Evolutionary conservation across 1,140 invertebrate genomes (phyloP).

Genomic region (Tigriopus japonicus): DNA sequence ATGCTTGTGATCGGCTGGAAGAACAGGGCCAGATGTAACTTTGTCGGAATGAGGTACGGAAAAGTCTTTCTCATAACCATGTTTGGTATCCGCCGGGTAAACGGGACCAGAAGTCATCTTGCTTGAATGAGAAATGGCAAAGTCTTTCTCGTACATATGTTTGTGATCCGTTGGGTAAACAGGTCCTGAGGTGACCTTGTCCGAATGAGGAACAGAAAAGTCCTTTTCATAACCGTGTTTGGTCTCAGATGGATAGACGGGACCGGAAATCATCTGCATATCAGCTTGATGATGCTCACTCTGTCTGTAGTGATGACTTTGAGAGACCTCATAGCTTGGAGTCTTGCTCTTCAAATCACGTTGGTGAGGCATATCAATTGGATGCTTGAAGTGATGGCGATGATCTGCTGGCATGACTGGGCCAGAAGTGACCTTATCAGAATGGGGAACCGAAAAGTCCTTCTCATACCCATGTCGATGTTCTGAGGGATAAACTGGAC

Average conservation of each 20-base stretch:
- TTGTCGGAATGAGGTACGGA: background rate
- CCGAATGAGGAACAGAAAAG: background rate
- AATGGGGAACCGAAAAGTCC: slow-evolving; percentile 2
- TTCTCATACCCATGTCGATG: background rate
- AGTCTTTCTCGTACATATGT: slow-evolving; percentile 2
- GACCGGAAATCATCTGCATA: slow-evolving; percentile 3
- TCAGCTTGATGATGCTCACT: slow-evolving; percentile 8
- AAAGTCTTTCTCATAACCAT: slow-evolving; percentile 6
- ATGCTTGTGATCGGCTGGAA: slow-evolving; percentile 6
- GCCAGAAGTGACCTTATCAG: background rate
- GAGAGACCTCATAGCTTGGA: slow-evolving; percentile 10
- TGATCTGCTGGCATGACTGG: background rate
- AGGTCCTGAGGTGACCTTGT: background rate
- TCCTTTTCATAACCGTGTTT: slow-evolving; percentile 8
- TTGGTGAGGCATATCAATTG: slow-evolving; percentile 9
- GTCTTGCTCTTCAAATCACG: background rate
- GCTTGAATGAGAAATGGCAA: background rate
- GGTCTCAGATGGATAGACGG: slow-evolving; percentile 8
- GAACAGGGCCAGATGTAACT: background rate
- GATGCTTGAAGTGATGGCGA: slow-evolving; percentile 10
- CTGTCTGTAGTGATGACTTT: slow-evolving; percentile 8
- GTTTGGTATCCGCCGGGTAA: slow-evolving; percentile 9
- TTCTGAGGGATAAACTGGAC: slow-evolving; percentile 3
- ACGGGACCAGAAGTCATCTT: slow-evolving; percentile 5
- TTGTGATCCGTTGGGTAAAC: slow-evolving; percentile 9